Conservation (phyloP, 1,140 invertebrate genomes). For the Phortica variegata region DNA sequence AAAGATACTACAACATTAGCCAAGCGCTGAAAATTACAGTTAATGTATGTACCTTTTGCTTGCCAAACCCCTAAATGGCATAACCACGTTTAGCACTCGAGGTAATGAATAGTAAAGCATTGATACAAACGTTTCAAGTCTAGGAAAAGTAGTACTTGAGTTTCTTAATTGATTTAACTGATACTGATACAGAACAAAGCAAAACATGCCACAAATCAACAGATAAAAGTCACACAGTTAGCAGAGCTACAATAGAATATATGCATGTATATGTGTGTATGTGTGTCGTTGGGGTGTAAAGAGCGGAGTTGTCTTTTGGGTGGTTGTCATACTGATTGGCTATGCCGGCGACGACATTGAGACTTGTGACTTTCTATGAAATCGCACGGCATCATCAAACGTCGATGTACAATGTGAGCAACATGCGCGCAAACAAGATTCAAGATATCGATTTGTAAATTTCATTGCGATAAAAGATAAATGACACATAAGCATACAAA, state of each 20-base stretch:
- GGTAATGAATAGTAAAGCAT: slow-evolving; percentile 21
- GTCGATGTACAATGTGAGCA: not conserved
- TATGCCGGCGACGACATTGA: slow-evolving; percentile 21
- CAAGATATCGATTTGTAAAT: slow-evolving; percentile 31
- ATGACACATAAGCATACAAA: slow-evolving; percentile 7
- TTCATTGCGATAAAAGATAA: slow-evolving; percentile 28
- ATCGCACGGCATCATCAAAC: slow-evolving; percentile 28
- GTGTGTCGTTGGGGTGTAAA: slow-evolving; percentile 14
- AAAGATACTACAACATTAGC: slow-evolving; percentile 34
- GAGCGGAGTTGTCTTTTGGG: slow-evolving; percentile 28
- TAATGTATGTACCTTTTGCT: slow-evolving; percentile 5
- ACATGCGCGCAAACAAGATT: slow-evolving; percentile 11
- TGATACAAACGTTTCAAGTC: slow-evolving; percentile 13
- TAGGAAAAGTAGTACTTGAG: slow-evolving; percentile 44
- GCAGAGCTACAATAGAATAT: no score
- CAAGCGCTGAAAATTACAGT: slow-evolving; percentile 27
- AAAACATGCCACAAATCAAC: slow-evolving; percentile 39
- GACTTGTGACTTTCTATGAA: slow-evolving; percentile 34
- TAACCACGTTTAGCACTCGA: slow-evolving; percentile 51
- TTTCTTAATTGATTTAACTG: slow-evolving; percentile 54
- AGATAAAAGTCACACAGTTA: slow-evolving; percentile 46
- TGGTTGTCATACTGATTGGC: slow-evolving; percentile 43
- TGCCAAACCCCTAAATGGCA: slow-evolving; percentile 45
- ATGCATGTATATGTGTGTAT: no score
- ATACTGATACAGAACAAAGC: slow-evolving; percentile 27